Evolutionary conservation across 2,888 invertebrate species (phyloP).

Genomic region (Drosophila gaucha): DNA sequence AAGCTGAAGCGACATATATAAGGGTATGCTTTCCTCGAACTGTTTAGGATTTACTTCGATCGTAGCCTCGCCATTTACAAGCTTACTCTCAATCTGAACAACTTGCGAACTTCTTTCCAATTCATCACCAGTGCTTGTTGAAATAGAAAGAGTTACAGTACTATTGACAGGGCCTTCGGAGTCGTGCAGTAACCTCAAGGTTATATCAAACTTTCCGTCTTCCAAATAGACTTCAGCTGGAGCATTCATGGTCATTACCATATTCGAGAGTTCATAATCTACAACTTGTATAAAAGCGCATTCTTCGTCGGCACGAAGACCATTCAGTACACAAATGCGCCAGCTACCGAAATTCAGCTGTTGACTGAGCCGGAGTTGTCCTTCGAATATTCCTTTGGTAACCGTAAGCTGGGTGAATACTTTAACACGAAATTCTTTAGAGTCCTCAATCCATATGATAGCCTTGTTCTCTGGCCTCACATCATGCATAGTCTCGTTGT

Average conservation of each 20-base stretch:
- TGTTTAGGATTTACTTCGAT: background rate
- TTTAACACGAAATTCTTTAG: conserved; percentile 10
- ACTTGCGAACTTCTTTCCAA: background rate
- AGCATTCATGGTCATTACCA: background rate
- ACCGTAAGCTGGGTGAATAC: background rate
- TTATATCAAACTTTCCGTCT: background rate
- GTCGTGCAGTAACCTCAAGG: conserved; percentile 5
- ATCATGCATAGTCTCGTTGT: conserved; percentile 27
- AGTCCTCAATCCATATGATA: conserved; percentile 36
- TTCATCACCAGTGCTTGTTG: background rate
- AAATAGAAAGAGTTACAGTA: background rate
- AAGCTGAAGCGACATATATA: background rate
- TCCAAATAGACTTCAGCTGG: background rate
- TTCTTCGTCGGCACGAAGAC: background rate
- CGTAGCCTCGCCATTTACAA: background rate
- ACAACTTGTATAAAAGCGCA: conserved; percentile 20
- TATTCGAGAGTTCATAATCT: background rate
- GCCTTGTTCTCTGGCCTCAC: background rate
- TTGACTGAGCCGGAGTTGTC: conserved; percentile 4
- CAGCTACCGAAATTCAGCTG: conserved; percentile 32
- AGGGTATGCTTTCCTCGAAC: background rate
- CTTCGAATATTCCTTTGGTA: conserved; percentile 27
- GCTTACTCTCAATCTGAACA: background rate
- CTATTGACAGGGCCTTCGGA: background rate
- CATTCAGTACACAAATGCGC: conserved; percentile 41